These are phyloP conservation scores for Tangara arthus DNA, from an alignment of 2,797 vertebrate species.

Conservation along the genomic window DNA sequence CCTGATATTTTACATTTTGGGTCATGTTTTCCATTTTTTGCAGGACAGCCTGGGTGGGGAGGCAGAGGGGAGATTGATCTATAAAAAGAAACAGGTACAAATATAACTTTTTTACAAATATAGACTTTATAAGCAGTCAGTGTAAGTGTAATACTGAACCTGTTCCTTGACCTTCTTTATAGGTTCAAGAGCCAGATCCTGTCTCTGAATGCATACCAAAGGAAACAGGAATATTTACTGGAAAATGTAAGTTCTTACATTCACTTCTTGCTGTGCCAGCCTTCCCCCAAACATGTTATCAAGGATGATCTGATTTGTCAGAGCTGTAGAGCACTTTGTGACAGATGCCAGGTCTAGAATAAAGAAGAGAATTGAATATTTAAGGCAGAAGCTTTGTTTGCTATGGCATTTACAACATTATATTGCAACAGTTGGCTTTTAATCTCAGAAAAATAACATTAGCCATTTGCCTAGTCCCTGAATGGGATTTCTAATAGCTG, in stretches of 20 bases:
- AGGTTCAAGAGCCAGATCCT: conserved; percentile 72
- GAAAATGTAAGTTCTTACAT: conserved; percentile 83
- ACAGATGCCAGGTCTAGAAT: neutral
- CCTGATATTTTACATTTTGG: neutral
- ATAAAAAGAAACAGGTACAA: neutral
- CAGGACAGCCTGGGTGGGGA: neutral
- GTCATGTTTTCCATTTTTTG: neutral
- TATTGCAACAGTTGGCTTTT: neutral
- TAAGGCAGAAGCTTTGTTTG: conserved; percentile 12
- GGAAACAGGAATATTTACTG: conserved; percentile 83
- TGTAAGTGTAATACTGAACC: neutral
- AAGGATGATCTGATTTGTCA: neutral
- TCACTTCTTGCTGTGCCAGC: neutral
- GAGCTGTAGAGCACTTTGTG: neutral
- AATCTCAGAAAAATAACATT: conserved; percentile 18
- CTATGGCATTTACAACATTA: neutral
- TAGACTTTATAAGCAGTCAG: neutral
- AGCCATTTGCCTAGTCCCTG: neutral
- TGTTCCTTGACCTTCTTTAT: neutral
- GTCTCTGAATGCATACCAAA: conserved; percentile 64
- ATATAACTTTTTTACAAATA: neutral
- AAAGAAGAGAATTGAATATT: conserved; percentile 22
- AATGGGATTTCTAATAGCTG: neutral
- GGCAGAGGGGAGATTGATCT: neutral
- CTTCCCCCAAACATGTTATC: neutral